phyloP scores from a whole-genome alignment of 2,888 invertebrate species.

The Unio pictorum region DNA sequence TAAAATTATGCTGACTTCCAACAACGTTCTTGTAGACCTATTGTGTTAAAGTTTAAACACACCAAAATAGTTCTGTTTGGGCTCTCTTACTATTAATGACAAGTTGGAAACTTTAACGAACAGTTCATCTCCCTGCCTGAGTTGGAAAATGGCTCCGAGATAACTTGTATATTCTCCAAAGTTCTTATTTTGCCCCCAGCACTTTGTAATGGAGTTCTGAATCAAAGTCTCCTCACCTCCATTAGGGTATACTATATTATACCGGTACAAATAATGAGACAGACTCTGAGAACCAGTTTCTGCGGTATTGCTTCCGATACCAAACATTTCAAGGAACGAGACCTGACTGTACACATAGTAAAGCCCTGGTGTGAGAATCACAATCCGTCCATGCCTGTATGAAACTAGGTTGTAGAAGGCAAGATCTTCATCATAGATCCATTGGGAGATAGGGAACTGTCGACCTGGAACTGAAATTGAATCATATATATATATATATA shows the following conservation, averaged over 20 bases:
- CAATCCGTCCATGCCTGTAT: constrained; percentile 59
- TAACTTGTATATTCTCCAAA: constrained; percentile 65
- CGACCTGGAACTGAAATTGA: constrained; percentile 51
- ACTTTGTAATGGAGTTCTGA: constrained; percentile 63
- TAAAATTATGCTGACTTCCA: no score
- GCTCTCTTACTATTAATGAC: constrained; percentile 52
- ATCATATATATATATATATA: no score
- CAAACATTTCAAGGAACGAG: constrained; percentile 56
- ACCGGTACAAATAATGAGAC: constrained; percentile 59
- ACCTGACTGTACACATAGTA: constrained; percentile 65
- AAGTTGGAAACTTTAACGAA: constrained; percentile 65
- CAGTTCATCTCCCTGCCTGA: constrained; percentile 60
- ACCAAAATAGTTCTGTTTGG: constrained; percentile 63
- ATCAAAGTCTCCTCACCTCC: constrained; percentile 63
- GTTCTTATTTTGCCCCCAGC: constrained; percentile 56
- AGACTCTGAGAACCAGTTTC: constrained; percentile 35
- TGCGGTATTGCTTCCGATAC: constrained; percentile 23
- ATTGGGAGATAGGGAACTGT: constrained; percentile 55
- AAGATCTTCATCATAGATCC: constrained; percentile 57
- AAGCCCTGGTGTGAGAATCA: constrained; percentile 56
- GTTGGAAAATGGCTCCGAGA: constrained; percentile 62
- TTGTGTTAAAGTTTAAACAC: constrained; percentile 44
- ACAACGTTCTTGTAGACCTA: no score
- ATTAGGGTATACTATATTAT: constrained; percentile 60
- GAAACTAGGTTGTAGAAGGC: constrained; percentile 56